Evolutionary conservation across 1,140 invertebrate genomes (phyloP), one percentile per base, ranked within the genome.

Genomic region (Pseudachorutes palmiensis): DNA sequence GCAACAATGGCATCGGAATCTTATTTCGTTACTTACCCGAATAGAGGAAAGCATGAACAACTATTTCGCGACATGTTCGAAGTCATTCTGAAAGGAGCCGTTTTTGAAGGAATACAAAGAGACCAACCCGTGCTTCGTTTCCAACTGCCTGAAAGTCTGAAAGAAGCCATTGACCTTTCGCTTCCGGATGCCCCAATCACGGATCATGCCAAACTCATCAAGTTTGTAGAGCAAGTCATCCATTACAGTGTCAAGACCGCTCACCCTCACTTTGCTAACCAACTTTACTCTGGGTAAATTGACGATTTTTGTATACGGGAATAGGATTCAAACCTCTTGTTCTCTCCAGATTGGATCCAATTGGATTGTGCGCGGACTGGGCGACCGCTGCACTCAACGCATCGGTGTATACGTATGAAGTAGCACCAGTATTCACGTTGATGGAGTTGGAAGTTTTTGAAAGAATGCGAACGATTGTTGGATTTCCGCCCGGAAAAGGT

Each of bases 381-480:
- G 77, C 92, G 61, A 89, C 88, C 2, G 89, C 92, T 75, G 87
- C 90, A 1, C 78, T 94, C 2, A 93, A 94, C 79, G 87, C 90
- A 0, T 91, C 88, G 68, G 89, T 92, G 0, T 93, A 94, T 76
- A 94, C 91, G 0, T 94, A 89, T 74, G 91, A 94, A 80, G 91
- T 94, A n/a, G 87, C 91, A 0, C 91, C 91, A 0, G 88, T 92
- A 0, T 91, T 93, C 74, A 89, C 88, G 0, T 75, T 93, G 0
- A 91, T 93, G 88, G 91, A 94, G 59, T 48, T 72, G 73, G 88
- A 91, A 70, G 86, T 93, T 0, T 78, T 94, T 33, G 75, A 78
- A 1, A 87, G 91, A 74, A 97, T 98, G 93, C 82, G 91, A 45
- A 80, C 80, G 22, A 85, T 92, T 24, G 84, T 98, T 36, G 94